Evolutionary conservation across 2,888 invertebrate genomes (phyloP).

Genomic region (Marasmarcha lunaedactyla): DNA sequence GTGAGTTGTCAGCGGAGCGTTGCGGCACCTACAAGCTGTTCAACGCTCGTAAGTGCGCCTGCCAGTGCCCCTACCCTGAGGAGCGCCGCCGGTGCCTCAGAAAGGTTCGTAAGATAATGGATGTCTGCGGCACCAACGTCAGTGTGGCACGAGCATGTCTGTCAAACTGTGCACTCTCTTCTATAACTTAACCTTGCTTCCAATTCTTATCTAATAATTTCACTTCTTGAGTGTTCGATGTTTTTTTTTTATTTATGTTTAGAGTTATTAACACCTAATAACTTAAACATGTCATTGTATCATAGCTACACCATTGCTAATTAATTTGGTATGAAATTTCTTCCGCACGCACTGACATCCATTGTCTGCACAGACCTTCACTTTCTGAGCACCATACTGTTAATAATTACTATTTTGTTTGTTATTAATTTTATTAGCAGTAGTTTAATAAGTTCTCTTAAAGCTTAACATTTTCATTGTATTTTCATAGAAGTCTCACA

Average conservation of each 20-base stretch:
- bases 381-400: slow-evolving; percentile 17
- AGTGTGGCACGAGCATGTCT: slow-evolving; percentile 6
- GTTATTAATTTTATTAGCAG: too few species aligned
- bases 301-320: too few species aligned
- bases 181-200: slow-evolving; percentile 9
- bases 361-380: slow-evolving; percentile 44
- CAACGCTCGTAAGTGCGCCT: slow-evolving; percentile 64
- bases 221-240: too few species aligned
- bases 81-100: slow-evolving; percentile 47
- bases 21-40: slow-evolving; percentile 40
- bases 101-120: slow-evolving; percentile 64
- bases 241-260: too few species aligned
- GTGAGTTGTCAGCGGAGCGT: slow-evolving; percentile 29
- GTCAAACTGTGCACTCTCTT: slow-evolving; percentile 1
- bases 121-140: slow-evolving; percentile 40
- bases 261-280: too few species aligned
- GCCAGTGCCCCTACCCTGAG: slow-evolving; percentile 54
- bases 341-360: slow-evolving; percentile 37
- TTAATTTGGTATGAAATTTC: background rate
- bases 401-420: slow-evolving; percentile 10
- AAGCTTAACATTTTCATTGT: too few species aligned
- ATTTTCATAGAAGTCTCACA: too few species aligned
- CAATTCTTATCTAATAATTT: slow-evolving; percentile 2
- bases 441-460: too few species aligned
- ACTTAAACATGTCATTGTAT: too few species aligned